These are phyloP conservation scores for Takifugu flavidus DNA, from an alignment of 2,113 vertebrate species.

Conservation along the genomic window DNA sequence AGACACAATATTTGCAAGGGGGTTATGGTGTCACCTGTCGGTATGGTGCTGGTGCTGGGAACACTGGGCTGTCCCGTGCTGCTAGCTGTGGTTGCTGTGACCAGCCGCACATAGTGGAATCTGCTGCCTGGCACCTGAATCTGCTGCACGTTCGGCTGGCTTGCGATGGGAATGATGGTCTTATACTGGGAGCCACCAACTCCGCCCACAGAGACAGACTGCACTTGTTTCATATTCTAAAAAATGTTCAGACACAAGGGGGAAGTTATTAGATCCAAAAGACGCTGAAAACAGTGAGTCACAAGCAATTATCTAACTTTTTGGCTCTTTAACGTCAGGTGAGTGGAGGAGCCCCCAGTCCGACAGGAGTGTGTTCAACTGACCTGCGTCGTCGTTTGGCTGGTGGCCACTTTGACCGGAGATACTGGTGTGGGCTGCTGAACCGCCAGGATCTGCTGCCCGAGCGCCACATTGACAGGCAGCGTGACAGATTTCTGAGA, in stretches of 20 bases:
- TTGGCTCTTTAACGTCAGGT: no score
- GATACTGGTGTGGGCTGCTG: conserved; percentile 82
- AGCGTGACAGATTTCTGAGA: conserved; percentile 84
- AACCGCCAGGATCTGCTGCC: conserved; percentile 87
- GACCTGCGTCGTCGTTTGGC: conserved; percentile 79
- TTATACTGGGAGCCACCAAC: conserved; percentile 89
- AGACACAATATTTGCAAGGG: neutral
- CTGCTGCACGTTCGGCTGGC: conserved; percentile 92
- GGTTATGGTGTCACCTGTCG: conserved; percentile 77
- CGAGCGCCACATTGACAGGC: conserved; percentile 83
- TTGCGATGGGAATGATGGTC: conserved; percentile 93
- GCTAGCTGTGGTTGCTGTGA: conserved; percentile 88
- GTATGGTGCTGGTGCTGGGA: conserved; percentile 86
- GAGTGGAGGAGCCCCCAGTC: no score
- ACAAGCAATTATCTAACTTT: no score
- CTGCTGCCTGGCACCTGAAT: conserved; percentile 98
- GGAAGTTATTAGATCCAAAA: neutral
- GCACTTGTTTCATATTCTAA: conserved; percentile 87
- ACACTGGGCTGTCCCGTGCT: conserved; percentile 77
- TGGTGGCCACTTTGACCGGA: conserved; percentile 80
- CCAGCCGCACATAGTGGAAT: conserved; percentile 96
- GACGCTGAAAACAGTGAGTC: no score
- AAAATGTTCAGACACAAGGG: neutral
- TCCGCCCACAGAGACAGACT: conserved; percentile 87
- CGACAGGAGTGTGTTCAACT: neutral